Evolutionary conservation across 2,888 invertebrate species (phyloP), one percentile per base, ranked within the genome.

Genomic region (Allacma fusca): DNA sequence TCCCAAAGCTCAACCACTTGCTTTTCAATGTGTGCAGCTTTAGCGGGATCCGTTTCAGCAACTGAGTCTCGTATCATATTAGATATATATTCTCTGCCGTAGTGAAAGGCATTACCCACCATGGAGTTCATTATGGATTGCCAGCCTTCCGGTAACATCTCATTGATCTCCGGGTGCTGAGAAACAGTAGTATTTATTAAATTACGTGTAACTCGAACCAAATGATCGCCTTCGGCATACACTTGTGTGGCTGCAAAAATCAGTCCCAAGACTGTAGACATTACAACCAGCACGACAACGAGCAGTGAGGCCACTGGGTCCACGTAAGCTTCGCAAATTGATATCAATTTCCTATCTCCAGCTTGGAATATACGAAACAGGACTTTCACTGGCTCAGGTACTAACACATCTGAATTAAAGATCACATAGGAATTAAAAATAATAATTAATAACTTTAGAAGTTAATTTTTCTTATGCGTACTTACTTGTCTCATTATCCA

Each of bases 1-100:
- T 97, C 97, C 95, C 96, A 97, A 23, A 98, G 89, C 86, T 96
- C 95, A 57, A 97, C 88, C 0, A 96, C 92, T 87, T 97, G 96
- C 80, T 91, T 91, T 86, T 97, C 97, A 57, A 97, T 89, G 79
- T 93, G 92, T 34, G 91, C 91, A 57, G 94, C 92, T 87, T 95
- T 95, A 29, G 90, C 90, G 0, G 92, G 91, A 85, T 94, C 93
- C 1, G 40, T 44, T 84, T 93, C 94, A 86, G 91, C 92, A 75
- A 82, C 78, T 26, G 82, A 82, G 26, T 82, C 82, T n/a, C 83
- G 68, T 29, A 83, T 94, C 86, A 93, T 92, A 83, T 93, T 93
- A 24, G 94, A 94, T 84, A 97, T 94, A 85, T 94, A 96, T 86
- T 95, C 93, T 81, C 97, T 90, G 0, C 97, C 97, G 86, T 97